These are phyloP conservation scores for Erpobdella octoculata DNA, from an alignment of 2,888 invertebrate species.

Conservation along the genomic window DNA sequence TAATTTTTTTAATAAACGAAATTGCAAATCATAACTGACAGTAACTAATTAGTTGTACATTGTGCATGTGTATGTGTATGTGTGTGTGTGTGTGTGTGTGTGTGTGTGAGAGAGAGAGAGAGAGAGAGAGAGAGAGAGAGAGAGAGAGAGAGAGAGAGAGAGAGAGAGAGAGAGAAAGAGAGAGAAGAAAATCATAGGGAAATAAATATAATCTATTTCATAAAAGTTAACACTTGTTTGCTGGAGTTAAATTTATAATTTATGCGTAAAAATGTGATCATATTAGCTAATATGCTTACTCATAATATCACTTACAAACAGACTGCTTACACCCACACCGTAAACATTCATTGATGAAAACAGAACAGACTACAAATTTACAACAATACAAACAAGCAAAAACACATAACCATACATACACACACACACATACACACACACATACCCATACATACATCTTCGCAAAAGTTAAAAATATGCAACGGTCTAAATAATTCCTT, in stretches of 20 bases:
- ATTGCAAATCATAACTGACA: neutral
- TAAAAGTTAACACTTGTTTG: too few species aligned
- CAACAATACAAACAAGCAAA: neutral
- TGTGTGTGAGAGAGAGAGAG: slow-evolving; percentile 18
- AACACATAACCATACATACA: neutral
- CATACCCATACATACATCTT: neutral
- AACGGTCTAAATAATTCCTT: too few species aligned
- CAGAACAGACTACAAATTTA: neutral
- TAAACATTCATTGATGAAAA: too few species aligned
- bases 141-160: slow-evolving; percentile 27
- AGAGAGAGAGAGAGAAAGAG: slow-evolving; percentile 26
- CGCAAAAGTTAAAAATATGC: too few species aligned
- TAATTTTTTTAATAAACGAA: too few species aligned
- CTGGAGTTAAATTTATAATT: too few species aligned
- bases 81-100: neutral
- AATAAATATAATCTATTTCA: too few species aligned
- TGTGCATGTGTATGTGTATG: neutral
- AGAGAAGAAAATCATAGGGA: slow-evolving; percentile 15
- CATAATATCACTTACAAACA: too few species aligned
- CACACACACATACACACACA: neutral
- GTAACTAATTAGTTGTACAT: neutral
- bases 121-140: slow-evolving; percentile 27
- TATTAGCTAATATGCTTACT: too few species aligned
- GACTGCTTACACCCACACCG: too few species aligned
- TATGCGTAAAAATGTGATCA: too few species aligned